Percentiles rank a stretch among this genome's conserved stretches.
Evolutionary conservation across 2,888 invertebrate genomes (phyloP).

Genomic region (Macrophya alboannulata): DNA sequence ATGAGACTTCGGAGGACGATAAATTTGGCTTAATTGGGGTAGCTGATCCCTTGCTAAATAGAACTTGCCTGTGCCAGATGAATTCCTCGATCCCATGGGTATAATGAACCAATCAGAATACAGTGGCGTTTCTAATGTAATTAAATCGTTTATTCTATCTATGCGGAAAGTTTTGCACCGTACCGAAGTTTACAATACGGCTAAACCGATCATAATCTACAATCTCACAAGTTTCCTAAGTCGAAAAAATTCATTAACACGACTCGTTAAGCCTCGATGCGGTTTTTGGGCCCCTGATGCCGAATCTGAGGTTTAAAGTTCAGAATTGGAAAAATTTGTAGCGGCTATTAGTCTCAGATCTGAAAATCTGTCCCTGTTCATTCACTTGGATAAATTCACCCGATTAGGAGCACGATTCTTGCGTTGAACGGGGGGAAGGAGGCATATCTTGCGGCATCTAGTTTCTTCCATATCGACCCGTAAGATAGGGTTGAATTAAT

Average conservation of each 20-base stretch:
- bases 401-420: constrained; percentile 37
- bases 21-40: constrained; percentile 56
- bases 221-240: not conserved
- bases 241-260: too few relatives aligned
- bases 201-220: not conserved
- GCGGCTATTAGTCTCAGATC: not conserved
- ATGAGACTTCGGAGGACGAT: constrained; percentile 48
- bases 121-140: constrained; percentile 17
- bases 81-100: constrained; percentile 42
- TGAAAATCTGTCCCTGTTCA: not conserved
- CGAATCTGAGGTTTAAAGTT: not conserved
- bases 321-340: not conserved
- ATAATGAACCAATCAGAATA: constrained; percentile 53
- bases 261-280: too few relatives aligned
- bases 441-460: constrained; percentile 26
- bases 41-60: constrained; percentile 53
- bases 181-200: not conserved
- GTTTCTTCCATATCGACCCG: constrained; percentile 30
- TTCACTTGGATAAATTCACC: constrained; percentile 1
- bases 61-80: constrained; percentile 40
- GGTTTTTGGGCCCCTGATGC: too few relatives aligned
- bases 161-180: not conserved
- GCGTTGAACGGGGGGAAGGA: not conserved
- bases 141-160: constrained; percentile 28
- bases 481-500: constrained; percentile 45